These are phyloP conservation scores for Araneus ventricosus DNA, from an alignment of 1,140 invertebrate species.

Conservation along the genomic window DNA sequence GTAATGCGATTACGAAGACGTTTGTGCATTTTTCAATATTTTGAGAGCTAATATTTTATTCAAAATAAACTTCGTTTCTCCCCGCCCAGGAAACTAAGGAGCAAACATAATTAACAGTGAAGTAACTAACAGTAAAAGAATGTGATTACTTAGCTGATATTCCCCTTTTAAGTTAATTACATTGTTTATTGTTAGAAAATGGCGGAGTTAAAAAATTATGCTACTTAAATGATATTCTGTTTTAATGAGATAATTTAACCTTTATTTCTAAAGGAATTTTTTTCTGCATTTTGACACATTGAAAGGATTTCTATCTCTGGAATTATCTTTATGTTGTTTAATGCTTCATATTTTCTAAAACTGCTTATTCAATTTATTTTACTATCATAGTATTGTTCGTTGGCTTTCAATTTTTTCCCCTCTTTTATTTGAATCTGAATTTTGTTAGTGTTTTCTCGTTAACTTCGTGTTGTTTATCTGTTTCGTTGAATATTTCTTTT, in stretches of 20 bases:
- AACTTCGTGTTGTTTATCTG: background rate
- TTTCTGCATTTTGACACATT: background rate
- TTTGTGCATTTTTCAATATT: slow-evolving; percentile 42
- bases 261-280: background rate
- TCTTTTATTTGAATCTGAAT: background rate
- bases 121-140: slow-evolving; percentile 30
- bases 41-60: slow-evolving; percentile 31
- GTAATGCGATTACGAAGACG: slow-evolving; percentile 32
- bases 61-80: slow-evolving; percentile 45
- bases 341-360: background rate
- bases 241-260: slow-evolving; percentile 27
- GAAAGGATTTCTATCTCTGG: background rate
- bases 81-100: background rate
- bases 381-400: background rate
- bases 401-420: background rate
- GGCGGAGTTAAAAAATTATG: background rate
- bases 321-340: background rate
- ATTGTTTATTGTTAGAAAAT: slow-evolving; percentile 26
- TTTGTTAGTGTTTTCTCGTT: background rate
- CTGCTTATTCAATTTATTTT: background rate
- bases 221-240: background rate
- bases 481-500: background rate
- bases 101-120: slow-evolving; percentile 16
- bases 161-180: slow-evolving; percentile 9
- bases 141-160: background rate